Conservation (phyloP, 2,888 invertebrate species). For the Conus canariensis region DNA sequence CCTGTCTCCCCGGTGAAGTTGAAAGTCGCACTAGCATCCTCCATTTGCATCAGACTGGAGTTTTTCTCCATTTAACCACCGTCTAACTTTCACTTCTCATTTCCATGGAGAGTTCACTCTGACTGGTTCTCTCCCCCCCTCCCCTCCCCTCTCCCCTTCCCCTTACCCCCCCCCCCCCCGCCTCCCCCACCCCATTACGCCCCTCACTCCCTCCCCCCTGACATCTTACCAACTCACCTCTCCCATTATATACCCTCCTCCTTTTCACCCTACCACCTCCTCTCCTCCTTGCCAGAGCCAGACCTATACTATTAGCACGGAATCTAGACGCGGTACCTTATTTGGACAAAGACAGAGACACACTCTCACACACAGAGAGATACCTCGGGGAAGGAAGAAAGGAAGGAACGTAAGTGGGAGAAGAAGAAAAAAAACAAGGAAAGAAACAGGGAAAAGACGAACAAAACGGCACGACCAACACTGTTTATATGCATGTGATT, state of each 20-base stretch:
- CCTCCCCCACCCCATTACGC: background rate
- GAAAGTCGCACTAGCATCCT: slow-evolving; percentile 7
- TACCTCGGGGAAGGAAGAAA: too few relatives aligned
- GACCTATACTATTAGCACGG: slow-evolving; percentile 3
- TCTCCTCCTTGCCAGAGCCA: background rate
- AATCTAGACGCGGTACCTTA: background rate
- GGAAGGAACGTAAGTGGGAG: too few relatives aligned
- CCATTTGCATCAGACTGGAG: slow-evolving; percentile 26
- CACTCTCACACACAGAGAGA: background rate
- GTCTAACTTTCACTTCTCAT: slow-evolving; percentile 30
- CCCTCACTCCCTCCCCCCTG: background rate
- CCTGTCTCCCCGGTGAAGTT: background rate
- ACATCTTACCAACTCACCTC: background rate
- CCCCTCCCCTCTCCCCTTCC: background rate
- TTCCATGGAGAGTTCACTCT: slow-evolving; percentile 15
- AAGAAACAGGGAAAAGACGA: background rate
- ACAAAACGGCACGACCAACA: too few relatives aligned
- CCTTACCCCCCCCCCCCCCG: background rate
- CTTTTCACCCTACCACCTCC: background rate
- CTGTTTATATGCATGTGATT: too few relatives aligned
- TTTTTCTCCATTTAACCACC: slow-evolving; percentile 21
- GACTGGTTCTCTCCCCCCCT: background rate
- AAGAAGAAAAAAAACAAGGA: background rate
- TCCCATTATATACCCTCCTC: background rate
- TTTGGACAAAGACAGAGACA: background rate